A percentile compares a stretch with the other conserved stretches of the same genome.
phyloP scores from a whole-genome alignment of 92 coral and sea anemone species.

The Parazoanthus darwini region DNA sequence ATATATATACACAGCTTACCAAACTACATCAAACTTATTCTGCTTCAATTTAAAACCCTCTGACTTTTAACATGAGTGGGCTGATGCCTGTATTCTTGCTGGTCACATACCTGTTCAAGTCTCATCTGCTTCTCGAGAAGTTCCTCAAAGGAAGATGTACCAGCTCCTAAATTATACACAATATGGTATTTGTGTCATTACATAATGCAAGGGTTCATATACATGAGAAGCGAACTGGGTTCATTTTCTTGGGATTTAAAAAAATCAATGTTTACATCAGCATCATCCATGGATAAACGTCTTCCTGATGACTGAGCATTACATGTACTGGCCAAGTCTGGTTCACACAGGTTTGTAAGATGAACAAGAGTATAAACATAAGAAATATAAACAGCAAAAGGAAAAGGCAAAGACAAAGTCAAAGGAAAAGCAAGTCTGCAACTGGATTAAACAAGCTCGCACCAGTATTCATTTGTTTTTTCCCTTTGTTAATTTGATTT shows the following conservation, averaged over 20 bases:
- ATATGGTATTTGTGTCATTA: not conserved
- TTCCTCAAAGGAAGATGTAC: constrained; percentile 76
- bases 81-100: not conserved
- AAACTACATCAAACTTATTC: not conserved
- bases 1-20: too few relatives aligned
- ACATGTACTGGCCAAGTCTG: not conserved
- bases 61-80: not conserved
- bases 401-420: too few relatives aligned
- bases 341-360: too few relatives aligned
- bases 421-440: too few relatives aligned
- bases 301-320: not conserved
- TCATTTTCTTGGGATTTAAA: not conserved
- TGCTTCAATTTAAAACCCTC: not conserved
- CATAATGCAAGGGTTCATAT: too few relatives aligned
- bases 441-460: too few relatives aligned
- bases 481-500: too few relatives aligned
- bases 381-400: too few relatives aligned
- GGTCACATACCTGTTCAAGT: constrained; percentile 64
- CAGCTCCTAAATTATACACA: constrained; percentile 23
- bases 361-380: too few relatives aligned
- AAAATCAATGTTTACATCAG: not conserved
- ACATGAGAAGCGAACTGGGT: too few relatives aligned
- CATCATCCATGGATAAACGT: too few relatives aligned
- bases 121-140: constrained; percentile 75
- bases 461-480: too few relatives aligned